Evolutionary conservation across 2,888 invertebrate genomes (phyloP), one percentile per base, ranked within the genome.

Genomic region (Drosophila testacea): DNA sequence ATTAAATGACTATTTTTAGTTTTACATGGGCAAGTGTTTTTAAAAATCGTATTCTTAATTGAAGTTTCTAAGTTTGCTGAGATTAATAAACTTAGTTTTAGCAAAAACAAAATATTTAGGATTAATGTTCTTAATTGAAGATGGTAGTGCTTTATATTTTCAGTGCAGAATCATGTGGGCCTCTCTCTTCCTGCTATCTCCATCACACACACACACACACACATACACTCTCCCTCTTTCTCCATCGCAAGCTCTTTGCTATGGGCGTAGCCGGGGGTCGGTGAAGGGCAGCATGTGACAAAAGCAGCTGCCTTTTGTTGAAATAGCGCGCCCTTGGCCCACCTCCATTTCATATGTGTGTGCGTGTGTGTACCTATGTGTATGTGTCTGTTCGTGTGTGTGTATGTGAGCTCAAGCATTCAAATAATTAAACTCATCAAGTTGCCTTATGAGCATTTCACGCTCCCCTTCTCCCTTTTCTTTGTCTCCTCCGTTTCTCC

Each of bases 351-450:
- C 11, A 22, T 28, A 9, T 36, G 9, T 52, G 6, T 52, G 42
- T 56, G 54, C 16, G n/a, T 50, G 13, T 44, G 28, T 39, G 32
- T 59, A 32, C 57, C 30, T 52, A 48, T 34, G 36, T 50, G 32
- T 57, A 52, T 46, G 51, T 56, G 22, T 57, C 34, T 61, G 36
- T 46, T 48, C 42, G 46, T 72, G 44, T 64, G 66, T 66, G 60
- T 52, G 46, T 85, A 70, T 74, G 77, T 68, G 63, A 70, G 82
- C 79, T 77, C 73, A 83, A 73, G 88, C 86, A 88, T 80, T 81
- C 84, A 90, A 91, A 89, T 91, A 91, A 91, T 91, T 91, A 91
- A 91, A 91, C 82, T 89, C 85, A 90, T 91, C 89, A 90, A 79
- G 83, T 80, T 81, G 82, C 77, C 78, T 75, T 75, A 77, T 88